These are phyloP conservation scores for Asobara japonica DNA, from an alignment of 1,140 invertebrate species.

Conservation along the genomic window DNA sequence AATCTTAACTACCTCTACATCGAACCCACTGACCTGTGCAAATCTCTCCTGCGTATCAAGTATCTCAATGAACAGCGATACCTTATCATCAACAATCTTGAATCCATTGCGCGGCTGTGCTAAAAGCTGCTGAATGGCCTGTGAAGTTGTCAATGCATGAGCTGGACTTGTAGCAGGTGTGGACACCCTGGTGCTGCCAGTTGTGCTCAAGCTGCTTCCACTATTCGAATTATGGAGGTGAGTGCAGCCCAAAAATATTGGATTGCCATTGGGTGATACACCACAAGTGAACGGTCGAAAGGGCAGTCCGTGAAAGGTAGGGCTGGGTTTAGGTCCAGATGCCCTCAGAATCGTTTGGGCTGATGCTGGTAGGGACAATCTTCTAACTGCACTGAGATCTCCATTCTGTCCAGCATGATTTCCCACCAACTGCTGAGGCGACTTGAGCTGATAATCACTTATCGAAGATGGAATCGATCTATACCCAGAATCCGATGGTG, in stretches of 20 bases:
- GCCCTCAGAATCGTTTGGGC: conserved; percentile 57
- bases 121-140: conserved; percentile 76
- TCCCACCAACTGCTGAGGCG: conserved; percentile 46
- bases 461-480: conserved; percentile 68
- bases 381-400: conserved; percentile 48
- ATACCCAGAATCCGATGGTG: conserved; percentile 68
- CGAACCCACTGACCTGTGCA: conserved; percentile 72
- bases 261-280: conserved; percentile 62
- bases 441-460: conserved; percentile 72
- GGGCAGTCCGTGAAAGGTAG: conserved; percentile 72
- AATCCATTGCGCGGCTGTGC: conserved; percentile 76
- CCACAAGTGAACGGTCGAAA: conserved; percentile 65
- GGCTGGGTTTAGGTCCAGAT: conserved; percentile 68
- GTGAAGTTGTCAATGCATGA: conserved; percentile 65
- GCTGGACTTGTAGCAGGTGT: conserved; percentile 69
- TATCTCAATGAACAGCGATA: conserved; percentile 82
- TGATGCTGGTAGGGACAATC: conserved; percentile 61
- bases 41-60: conserved; percentile 82
- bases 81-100: conserved; percentile 78
- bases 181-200: conserved; percentile 48
- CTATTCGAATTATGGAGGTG: conserved; percentile 56
- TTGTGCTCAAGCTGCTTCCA: conserved; percentile 39
- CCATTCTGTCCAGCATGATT: conserved; percentile 31
- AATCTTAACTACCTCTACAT: no score
- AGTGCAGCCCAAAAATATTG: conserved; percentile 66